Evolutionary conservation across 2,113 vertebrate species (phyloP).

Genomic region (Anas platyrhynchos): DNA sequence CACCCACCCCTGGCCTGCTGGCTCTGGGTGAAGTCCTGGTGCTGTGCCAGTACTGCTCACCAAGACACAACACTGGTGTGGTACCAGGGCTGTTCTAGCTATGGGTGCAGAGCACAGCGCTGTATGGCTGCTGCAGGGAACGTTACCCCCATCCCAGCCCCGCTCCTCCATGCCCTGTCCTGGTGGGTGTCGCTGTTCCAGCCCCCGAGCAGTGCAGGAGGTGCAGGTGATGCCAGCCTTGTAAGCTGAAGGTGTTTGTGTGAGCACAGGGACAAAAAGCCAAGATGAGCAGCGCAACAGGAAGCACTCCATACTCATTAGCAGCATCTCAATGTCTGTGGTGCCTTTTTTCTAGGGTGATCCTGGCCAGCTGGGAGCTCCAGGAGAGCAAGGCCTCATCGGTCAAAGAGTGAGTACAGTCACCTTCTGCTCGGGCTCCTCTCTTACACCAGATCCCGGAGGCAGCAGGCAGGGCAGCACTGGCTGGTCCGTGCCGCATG

Average conservation of each 20-base stretch:
- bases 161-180: neutral
- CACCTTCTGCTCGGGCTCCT: neutral
- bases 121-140: too few relatives aligned
- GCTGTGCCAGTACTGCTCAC: too few relatives aligned
- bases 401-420: slow-evolving; percentile 87
- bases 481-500: neutral
- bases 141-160: neutral
- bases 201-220: neutral
- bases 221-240: neutral
- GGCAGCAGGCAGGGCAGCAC: neutral
- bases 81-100: too few relatives aligned
- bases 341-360: slow-evolving; percentile 79
- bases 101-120: too few relatives aligned
- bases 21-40: too few relatives aligned
- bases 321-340: slow-evolving; percentile 5
- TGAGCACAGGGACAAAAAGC: neutral
- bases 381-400: slow-evolving; percentile 89
- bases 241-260: neutral
- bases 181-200: neutral
- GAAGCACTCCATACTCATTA: neutral
- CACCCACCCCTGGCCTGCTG: too few relatives aligned
- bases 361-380: slow-evolving; percentile 81
- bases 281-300: neutral
- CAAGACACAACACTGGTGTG: too few relatives aligned
- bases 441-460: neutral